These are phyloP conservation scores for Clarias platycephalus DNA, from an alignment of 2,797 vertebrate genomes.

Conservation along the genomic window DNA sequence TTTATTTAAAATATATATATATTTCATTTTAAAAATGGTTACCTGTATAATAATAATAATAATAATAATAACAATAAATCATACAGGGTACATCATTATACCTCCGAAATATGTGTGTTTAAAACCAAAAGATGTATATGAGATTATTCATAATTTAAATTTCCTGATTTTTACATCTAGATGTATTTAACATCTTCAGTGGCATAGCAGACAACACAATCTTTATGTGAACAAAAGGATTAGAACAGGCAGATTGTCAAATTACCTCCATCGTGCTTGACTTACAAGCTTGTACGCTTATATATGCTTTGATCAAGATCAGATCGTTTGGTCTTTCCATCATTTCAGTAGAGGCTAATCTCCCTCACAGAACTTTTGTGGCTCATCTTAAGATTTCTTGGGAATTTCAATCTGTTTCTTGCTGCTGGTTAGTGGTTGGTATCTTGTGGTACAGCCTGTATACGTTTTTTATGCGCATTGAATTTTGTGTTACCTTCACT, in stretches of 20 bases:
- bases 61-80: background rate
- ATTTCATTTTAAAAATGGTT: background rate
- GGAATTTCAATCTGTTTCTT: background rate
- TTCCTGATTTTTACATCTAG: background rate
- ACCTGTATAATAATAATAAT: background rate
- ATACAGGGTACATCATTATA: background rate
- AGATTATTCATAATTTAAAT: background rate
- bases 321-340: background rate
- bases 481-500: background rate
- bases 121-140: background rate
- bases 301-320: background rate
- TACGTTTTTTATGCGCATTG: background rate
- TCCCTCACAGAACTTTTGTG: background rate
- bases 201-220: background rate
- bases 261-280: background rate
- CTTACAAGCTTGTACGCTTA: background rate
- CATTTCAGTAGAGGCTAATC: background rate
- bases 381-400: background rate
- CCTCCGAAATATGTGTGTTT: background rate
- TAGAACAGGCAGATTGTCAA: background rate
- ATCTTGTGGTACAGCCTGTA: background rate
- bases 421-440: background rate
- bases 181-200: background rate
- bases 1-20: too few species aligned
- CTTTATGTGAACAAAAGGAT: background rate